These are phyloP conservation scores for Leptoclinus maculatus DNA, from an alignment of 2,797 vertebrate genomes.

Conservation along the genomic window DNA sequence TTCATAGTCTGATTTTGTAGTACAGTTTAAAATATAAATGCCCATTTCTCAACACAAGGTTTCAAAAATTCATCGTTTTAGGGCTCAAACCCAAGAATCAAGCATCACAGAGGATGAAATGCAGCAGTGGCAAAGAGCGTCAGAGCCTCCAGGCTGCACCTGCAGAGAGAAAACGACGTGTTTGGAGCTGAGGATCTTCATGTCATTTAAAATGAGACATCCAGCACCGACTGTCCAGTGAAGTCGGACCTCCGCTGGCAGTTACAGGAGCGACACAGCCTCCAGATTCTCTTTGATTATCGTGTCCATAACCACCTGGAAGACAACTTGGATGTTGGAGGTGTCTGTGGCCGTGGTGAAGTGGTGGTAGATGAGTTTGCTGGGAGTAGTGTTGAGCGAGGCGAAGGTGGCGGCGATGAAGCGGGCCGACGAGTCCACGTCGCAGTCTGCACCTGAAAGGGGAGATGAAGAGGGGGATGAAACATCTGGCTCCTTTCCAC, in stretches of 20 bases:
- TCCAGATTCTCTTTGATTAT: slow-evolving; percentile 87
- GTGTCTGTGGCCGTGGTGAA: slow-evolving; percentile 88
- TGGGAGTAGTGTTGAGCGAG: slow-evolving; percentile 74
- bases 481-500: background rate
- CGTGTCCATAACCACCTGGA: slow-evolving; percentile 88
- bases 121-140: background rate
- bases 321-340: slow-evolving; percentile 86
- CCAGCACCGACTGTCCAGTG: background rate
- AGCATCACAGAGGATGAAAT: slow-evolving; percentile 14
- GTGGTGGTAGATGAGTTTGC: slow-evolving; percentile 86
- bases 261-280: slow-evolving; percentile 83
- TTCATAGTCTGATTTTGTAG: slow-evolving; percentile 32
- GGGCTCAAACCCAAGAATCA: background rate
- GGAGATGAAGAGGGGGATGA: background rate
- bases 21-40: slow-evolving; percentile 53
- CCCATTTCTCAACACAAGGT: slow-evolving; percentile 13
- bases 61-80: slow-evolving; percentile 28
- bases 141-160: background rate
- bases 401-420: slow-evolving; percentile 82
- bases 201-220: slow-evolving; percentile 13
- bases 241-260: background rate
- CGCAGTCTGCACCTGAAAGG: slow-evolving; percentile 82
- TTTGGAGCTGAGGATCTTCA: slow-evolving; percentile 2
- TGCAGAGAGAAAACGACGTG: background rate
- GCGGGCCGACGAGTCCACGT: slow-evolving; percentile 83